Evolutionary conservation across 2,797 vertebrate species (phyloP).

Genomic region (Paedocypris micromegethes): DNA sequence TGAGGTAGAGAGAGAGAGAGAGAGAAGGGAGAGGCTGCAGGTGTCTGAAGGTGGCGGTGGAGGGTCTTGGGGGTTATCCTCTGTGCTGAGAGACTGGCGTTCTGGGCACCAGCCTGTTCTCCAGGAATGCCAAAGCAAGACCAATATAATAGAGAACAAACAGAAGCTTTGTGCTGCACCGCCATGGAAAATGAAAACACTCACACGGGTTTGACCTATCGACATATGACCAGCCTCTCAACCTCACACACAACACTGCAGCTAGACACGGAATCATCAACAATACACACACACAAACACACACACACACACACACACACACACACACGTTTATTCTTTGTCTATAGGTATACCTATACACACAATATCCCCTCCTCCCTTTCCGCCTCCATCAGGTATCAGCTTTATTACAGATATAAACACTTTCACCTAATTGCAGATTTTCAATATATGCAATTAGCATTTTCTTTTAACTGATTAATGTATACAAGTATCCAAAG

Average conservation of each 20-base stretch:
- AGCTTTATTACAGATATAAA: too few species aligned
- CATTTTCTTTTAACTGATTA: too few species aligned
- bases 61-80: conserved; percentile 18
- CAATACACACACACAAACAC: too few species aligned
- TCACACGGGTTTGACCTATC: conserved; percentile 40
- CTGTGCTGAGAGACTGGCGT: conserved; percentile 43
- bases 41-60: conserved; percentile 24
- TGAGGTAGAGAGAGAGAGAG: conserved; percentile 4
- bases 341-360: too few species aligned
- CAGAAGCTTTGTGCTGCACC: conserved; percentile 61
- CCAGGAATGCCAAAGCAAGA: conserved; percentile 66
- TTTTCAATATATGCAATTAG: too few species aligned
- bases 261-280: too few species aligned
- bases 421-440: too few species aligned
- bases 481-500: too few species aligned
- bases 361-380: too few species aligned
- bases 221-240: conserved; percentile 51
- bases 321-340: too few species aligned
- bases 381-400: too few species aligned
- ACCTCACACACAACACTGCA: neutral
- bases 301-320: too few species aligned
- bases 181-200: conserved; percentile 30
- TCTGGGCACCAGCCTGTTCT: conserved; percentile 44
- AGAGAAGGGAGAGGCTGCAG: conserved; percentile 17
- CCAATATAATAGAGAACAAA: conserved; percentile 65